Percentiles rank a stretch among this genome's conserved stretches.
Conservation (phyloP, 2,888 invertebrate genomes). For the Drosophila eohydei region DNA sequence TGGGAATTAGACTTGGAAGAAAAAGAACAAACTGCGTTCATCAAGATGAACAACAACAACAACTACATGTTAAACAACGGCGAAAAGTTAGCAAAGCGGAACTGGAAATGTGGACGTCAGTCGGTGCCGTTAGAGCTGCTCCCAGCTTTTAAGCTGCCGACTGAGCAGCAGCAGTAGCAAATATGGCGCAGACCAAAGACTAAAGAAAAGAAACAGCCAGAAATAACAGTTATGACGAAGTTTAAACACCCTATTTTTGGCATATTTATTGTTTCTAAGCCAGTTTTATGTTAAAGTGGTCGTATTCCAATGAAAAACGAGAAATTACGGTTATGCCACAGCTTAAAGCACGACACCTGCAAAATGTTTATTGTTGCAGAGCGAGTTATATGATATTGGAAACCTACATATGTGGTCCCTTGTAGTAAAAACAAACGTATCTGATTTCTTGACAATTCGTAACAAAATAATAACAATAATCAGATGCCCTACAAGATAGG, state of each 20-base stretch:
- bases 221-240: slow-evolving; percentile 11
- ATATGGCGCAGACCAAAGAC: slow-evolving; percentile 51
- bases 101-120: slow-evolving; percentile 67
- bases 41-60: slow-evolving; percentile 48
- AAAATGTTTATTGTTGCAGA: background rate
- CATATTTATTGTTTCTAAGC: background rate
- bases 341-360: too few relatives aligned
- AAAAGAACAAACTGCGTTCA: slow-evolving; percentile 55
- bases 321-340: background rate
- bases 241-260: background rate
- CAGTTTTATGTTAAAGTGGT: background rate
- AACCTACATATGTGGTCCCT: background rate
- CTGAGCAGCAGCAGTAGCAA: slow-evolving; percentile 44
- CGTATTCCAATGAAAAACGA: background rate
- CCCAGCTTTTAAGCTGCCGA: slow-evolving; percentile 63
- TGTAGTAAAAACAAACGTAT: background rate
- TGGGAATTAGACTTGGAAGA: slow-evolving; percentile 59
- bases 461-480: background rate
- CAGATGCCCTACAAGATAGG: background rate
- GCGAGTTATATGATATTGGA: background rate
- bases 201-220: slow-evolving; percentile 38
- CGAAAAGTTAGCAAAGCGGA: slow-evolving; percentile 78
- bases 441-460: background rate
- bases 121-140: slow-evolving; percentile 72
- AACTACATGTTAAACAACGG: slow-evolving; percentile 65